Conservation (phyloP, 2,797 vertebrate genomes). For the Prunella strophiata region DNA sequence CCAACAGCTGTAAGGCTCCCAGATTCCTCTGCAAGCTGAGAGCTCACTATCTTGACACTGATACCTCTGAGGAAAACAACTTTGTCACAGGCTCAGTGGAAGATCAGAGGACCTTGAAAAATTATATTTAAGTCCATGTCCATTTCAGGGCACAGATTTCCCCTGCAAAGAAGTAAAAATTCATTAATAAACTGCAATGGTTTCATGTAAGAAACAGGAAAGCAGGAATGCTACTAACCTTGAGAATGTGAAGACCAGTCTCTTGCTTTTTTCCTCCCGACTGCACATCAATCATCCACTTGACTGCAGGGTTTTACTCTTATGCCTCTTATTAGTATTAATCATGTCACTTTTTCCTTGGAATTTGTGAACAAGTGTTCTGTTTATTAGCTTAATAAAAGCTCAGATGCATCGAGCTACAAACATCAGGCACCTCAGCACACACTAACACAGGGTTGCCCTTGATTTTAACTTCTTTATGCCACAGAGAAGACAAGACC, state of each 20-base stretch:
- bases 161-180: conserved; percentile 76
- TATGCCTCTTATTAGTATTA: neutral
- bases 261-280: neutral
- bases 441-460: neutral
- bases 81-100: conserved; percentile 27
- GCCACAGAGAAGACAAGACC: neutral
- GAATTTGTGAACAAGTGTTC: neutral
- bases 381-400: conserved; percentile 37
- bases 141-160: conserved; percentile 61
- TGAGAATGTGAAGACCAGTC: neutral
- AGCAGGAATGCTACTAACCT: conserved; percentile 52
- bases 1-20: neutral
- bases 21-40: conserved; percentile 3
- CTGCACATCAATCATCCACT: neutral
- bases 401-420: neutral
- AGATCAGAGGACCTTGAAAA: conserved; percentile 32
- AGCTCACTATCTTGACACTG: neutral
- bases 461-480: neutral
- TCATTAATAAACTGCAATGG: conserved; percentile 64
- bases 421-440: conserved; percentile 23
- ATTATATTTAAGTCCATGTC: conserved; percentile 38
- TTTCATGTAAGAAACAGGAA: conserved; percentile 12
- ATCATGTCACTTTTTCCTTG: neutral
- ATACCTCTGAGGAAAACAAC: neutral
- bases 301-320: neutral